Base-by-base conservation (phyloP, 1,140 invertebrate species). In the Trichomalopsis sarcophagae region DNA sequence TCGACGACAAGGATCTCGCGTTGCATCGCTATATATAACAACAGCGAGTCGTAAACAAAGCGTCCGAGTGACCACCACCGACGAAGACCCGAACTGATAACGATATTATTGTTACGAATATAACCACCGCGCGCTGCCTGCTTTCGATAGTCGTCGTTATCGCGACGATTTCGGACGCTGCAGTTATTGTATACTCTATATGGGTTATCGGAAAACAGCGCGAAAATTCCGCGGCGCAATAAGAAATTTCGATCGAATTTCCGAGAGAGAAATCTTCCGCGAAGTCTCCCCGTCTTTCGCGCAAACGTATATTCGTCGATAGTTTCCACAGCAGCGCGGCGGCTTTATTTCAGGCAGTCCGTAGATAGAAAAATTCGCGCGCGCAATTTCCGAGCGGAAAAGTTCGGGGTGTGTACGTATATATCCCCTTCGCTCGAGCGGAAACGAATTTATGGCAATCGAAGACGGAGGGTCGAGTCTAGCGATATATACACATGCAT, bases 361-460 rank as follows among this genome's bases (percentile, higher is more conserved):
- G 27, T 27, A 27, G 5, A 4, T 6, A 62, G 50, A 66, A 17
- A 69, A 80, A 69, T 36, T 27, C 40, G 40, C 40, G 40, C 40
- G 1, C 40, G 40, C 40, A 44, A 44, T 44, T 71, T 73, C 30
- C 40, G 4, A 71, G 80, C 33, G 21, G 23, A 73, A 81, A 81
- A 81, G 13, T 73, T 73, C 14, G 21, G 33, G 33, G 7, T 27
- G 1, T 27, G 1, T 36, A 33, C 2, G 4, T 74, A 44, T 27
- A 27, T 27, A 27, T 74, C 17, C 33, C 36, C 40, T 44, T 44
- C 55, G 33, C 33, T 21, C 21, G 30, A 36, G 33, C 2, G 14
- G 14, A 73, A 81, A 71, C 30, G 44, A 81, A 81, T 81, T 81
- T 81, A 81, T 13, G 80, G 33, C 68, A 73, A 81, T 73, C 55